These are phyloP conservation scores for Vollenhovia emeryi DNA, from an alignment of 1,140 invertebrate genomes.

Conservation along the genomic window DNA sequence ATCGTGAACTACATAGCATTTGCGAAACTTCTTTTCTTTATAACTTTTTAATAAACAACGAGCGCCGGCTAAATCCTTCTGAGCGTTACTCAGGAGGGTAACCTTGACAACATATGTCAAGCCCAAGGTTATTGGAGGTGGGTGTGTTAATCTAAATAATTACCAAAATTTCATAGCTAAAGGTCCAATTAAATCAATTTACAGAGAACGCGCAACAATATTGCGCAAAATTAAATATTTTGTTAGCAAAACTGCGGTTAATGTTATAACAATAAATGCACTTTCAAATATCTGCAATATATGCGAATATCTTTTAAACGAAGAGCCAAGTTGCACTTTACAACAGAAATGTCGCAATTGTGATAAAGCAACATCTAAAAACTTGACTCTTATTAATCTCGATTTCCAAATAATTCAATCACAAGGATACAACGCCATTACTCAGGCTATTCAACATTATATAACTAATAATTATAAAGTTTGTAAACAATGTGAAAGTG, in stretches of 20 bases:
- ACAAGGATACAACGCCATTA: not conserved
- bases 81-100: too few species aligned
- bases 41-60: too few species aligned
- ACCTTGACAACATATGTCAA: too few species aligned
- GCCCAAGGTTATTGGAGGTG: too few species aligned
- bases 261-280: not conserved
- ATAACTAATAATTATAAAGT: not conserved
- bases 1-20: too few species aligned
- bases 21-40: too few species aligned
- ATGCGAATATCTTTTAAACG: not conserved
- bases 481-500: not conserved
- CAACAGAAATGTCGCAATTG: not conserved
- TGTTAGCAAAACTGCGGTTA: not conserved
- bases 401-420: not conserved
- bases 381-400: not conserved
- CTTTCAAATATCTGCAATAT: not conserved
- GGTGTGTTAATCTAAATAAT: too few species aligned
- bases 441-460: not conserved
- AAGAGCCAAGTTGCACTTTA: not conserved
- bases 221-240: not conserved
- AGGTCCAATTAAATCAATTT: not conserved
- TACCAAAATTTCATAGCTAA: not conserved
- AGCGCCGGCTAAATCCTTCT: too few species aligned
- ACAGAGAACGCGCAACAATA: constrained; percentile 2
- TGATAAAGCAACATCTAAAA: not conserved